Evolutionary conservation across 30 jellyfish, hydroid and myxozoan genomes (phyloP).

Genomic region (Aurelia sp.): DNA sequence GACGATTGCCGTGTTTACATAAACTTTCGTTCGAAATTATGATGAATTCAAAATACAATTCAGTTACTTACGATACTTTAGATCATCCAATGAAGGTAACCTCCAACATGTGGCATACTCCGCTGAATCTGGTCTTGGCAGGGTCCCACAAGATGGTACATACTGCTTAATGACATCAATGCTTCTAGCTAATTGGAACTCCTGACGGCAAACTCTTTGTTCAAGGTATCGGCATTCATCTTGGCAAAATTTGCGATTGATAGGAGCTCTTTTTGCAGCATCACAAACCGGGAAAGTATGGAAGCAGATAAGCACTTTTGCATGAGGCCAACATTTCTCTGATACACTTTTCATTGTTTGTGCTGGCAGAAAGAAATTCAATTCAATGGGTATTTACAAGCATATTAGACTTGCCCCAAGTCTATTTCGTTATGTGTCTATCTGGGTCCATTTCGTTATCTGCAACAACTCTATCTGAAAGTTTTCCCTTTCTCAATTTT

Average conservation of each 20-base stretch:
- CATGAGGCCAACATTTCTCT: constrained; percentile 89
- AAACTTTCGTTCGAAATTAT: no score
- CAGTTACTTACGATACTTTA: constrained; percentile 7
- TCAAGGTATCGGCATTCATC: constrained; percentile 74
- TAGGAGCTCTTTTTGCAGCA: constrained; percentile 24
- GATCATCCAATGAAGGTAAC: constrained; percentile 45
- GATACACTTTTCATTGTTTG: constrained; percentile 38
- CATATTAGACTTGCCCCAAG: no score
- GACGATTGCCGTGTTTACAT: no score
- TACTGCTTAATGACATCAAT: constrained; percentile 49
- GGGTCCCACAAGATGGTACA: constrained; percentile 66
- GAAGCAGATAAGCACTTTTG: constrained; percentile 74
- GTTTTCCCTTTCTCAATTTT: no score
- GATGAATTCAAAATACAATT: no score
- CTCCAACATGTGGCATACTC: constrained; percentile 46
- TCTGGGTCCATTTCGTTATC: no score
- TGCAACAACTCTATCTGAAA: no score
- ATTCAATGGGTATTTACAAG: neutral
- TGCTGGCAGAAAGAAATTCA: constrained; percentile 22
- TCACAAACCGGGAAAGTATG: constrained; percentile 82
- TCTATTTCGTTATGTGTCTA: no score
- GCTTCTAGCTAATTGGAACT: constrained; percentile 60
- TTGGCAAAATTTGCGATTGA: constrained; percentile 60
- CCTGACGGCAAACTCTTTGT: constrained; percentile 60
- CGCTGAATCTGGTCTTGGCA: constrained; percentile 67